Evolutionary conservation across 2,113 vertebrate species (phyloP).

Genomic region (Vulpes vulpes): DNA sequence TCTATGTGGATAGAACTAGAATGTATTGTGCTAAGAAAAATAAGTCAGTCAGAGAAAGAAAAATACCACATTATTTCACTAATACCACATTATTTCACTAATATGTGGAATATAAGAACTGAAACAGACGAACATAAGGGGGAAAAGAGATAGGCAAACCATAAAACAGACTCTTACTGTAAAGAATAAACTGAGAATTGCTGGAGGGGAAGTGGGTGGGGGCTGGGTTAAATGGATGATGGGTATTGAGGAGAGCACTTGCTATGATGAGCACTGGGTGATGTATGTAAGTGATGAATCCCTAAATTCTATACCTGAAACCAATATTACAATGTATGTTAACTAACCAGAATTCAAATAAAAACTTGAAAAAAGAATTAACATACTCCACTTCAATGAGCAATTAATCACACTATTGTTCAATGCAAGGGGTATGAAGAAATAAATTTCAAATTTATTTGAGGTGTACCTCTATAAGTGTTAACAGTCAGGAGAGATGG

Average conservation of each 20-base stretch:
- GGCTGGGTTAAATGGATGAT: not conserved
- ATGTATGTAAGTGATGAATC: not conserved
- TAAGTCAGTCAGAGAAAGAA: not conserved
- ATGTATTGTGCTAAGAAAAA: not conserved
- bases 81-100: not conserved
- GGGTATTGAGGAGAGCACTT: not conserved
- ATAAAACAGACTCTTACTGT: not conserved
- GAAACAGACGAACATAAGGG: not conserved
- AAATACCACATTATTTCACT: not conserved
- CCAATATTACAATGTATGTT: not conserved
- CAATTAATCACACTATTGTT: not conserved
- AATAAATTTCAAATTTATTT: not conserved
- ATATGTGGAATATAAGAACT: not conserved
- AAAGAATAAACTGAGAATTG: not conserved
- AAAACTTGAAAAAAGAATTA: not conserved
- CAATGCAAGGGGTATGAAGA: not conserved
- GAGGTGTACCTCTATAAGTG: not conserved
- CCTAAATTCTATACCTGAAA: not conserved
- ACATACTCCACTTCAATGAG: not conserved
- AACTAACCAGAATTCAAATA: not conserved
- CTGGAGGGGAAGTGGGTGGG: not conserved
- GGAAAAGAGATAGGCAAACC: not conserved
- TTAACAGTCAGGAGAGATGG: not conserved
- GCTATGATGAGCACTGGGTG: not conserved
- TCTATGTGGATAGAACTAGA: not conserved